These are phyloP conservation scores for Pherbina coryleti DNA, from an alignment of 2,888 invertebrate species.

Conservation along the genomic window DNA sequence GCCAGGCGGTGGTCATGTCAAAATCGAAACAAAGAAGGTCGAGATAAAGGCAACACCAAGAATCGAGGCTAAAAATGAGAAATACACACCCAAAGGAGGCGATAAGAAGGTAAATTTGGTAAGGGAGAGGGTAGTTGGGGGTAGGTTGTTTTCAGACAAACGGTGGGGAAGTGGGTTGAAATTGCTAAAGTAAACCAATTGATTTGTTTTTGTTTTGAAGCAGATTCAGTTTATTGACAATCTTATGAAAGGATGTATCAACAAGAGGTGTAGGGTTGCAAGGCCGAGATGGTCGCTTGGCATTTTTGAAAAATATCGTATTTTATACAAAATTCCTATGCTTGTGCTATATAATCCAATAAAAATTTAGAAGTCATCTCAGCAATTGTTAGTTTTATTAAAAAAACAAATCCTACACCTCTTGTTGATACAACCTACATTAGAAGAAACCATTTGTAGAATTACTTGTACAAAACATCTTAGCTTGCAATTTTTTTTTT, in stretches of 20 bases:
- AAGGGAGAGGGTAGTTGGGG: background rate
- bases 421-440: too few species aligned
- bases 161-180: too few species aligned
- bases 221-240: background rate
- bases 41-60: constrained; percentile 87
- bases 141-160: background rate
- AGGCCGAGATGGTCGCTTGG: too few species aligned
- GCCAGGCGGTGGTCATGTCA: constrained; percentile 89
- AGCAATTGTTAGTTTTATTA: too few species aligned
- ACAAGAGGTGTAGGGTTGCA: too few species aligned
- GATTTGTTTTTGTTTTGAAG: background rate
- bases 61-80: constrained; percentile 92
- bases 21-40: constrained; percentile 88
- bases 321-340: too few species aligned
- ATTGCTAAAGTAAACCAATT: too few species aligned
- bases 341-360: too few species aligned
- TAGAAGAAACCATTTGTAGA: background rate
- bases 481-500: background rate
- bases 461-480: background rate
- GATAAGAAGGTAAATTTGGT: constrained; percentile 83
- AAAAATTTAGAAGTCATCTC: too few species aligned
- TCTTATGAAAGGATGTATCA: too few species aligned
- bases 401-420: too few species aligned
- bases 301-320: too few species aligned
- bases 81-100: constrained; percentile 87